phyloP scores from a whole-genome alignment of 2,113 vertebrate genomes.

The Amphilophus citrinellus region DNA sequence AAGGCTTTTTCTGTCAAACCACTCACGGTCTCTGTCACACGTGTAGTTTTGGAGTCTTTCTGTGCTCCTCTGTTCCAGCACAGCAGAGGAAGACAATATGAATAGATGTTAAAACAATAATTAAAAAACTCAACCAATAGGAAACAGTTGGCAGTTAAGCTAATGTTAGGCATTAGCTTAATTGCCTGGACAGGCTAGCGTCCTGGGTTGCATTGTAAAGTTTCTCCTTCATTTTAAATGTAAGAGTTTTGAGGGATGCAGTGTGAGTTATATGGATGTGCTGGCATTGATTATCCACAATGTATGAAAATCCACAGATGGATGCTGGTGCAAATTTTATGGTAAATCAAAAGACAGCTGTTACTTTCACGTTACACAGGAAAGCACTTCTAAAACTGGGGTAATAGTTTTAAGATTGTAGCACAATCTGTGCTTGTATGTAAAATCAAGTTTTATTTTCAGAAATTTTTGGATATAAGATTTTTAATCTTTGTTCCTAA shows the following conservation, averaged over 20 bases:
- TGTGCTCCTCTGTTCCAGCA: not conserved
- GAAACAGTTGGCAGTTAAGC: too few relatives aligned
- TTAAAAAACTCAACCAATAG: too few relatives aligned
- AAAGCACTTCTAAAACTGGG: not conserved
- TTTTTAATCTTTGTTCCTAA: not conserved
- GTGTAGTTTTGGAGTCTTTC: not conserved
- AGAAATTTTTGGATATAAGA: not conserved
- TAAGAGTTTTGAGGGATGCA: not conserved
- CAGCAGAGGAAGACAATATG: not conserved
- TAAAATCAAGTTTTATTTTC: not conserved
- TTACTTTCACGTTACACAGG: not conserved
- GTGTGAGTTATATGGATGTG: not conserved
- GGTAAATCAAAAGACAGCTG: not conserved
- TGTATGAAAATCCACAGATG: not conserved
- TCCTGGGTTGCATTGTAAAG: too few relatives aligned
- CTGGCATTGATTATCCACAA: not conserved
- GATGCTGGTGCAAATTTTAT: conserved; percentile 1
- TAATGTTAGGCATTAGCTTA: too few relatives aligned
- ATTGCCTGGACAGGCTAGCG: too few relatives aligned
- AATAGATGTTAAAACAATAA: not conserved
- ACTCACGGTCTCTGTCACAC: not conserved
- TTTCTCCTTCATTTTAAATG: not conserved
- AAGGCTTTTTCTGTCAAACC: not conserved
- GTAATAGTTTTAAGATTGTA: not conserved
- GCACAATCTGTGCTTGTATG: not conserved